Conservation (phyloP, 1,140 invertebrate genomes). For the Cotesia typhae region DNA sequence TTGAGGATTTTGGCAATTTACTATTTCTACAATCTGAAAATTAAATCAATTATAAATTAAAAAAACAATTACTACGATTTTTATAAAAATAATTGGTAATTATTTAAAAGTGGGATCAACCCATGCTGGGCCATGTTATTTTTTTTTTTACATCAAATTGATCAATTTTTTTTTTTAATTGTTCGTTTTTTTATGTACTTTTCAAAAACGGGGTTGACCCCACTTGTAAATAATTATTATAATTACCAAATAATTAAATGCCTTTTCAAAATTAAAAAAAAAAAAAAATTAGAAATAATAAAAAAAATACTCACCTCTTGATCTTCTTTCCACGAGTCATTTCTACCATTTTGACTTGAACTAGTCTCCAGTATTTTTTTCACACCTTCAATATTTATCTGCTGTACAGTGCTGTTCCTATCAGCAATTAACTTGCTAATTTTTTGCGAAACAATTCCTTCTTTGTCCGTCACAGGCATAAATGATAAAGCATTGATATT, state of each 20-base stretch:
- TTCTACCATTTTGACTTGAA: constrained; percentile 56
- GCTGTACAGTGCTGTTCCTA: constrained; percentile 49
- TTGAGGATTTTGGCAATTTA: constrained; percentile 37
- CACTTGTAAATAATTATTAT: no score
- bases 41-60: constrained; percentile 15
- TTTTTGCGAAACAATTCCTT: constrained; percentile 53
- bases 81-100: not conserved
- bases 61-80: not conserved
- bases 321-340: constrained; percentile 65
- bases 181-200: no score
- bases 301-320: constrained; percentile 61
- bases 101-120: no score
- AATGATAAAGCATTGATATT: constrained; percentile 36
- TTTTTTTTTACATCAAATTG: no score
- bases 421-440: constrained; percentile 58
- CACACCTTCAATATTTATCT: constrained; percentile 44
- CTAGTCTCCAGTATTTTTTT: constrained; percentile 47
- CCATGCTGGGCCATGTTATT: no score
- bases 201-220: no score
- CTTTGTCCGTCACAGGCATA: constrained; percentile 37
- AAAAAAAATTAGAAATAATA: not conserved
- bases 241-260: no score
- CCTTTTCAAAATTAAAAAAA: no score
- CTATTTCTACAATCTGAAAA: constrained; percentile 53
- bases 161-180: no score